These are phyloP conservation scores for Tonatia bakeri DNA, from an alignment of 2,113 vertebrate species.

Conservation along the genomic window DNA sequence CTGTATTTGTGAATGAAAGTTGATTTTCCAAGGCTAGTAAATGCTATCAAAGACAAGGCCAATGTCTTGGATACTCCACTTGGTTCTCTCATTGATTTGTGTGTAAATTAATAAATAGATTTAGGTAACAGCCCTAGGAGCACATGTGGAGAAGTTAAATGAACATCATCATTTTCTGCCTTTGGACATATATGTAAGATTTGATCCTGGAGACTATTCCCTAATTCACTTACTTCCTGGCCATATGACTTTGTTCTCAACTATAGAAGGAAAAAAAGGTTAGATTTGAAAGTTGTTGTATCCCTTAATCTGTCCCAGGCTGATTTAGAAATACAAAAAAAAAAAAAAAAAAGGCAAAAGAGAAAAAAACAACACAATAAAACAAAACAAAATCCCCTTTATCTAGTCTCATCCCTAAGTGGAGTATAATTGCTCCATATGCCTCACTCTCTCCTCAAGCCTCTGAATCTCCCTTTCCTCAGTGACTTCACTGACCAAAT, in stretches of 20 bases:
- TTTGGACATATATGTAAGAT: neutral
- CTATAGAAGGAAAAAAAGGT: neutral
- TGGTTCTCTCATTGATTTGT: neutral
- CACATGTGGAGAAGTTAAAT: neutral
- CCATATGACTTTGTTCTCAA: neutral
- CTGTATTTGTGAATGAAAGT: neutral
- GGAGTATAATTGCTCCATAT: rapidly evolving
- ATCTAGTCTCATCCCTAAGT: neutral
- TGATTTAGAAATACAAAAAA: too few species aligned
- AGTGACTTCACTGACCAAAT: neutral
- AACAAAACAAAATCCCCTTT: neutral
- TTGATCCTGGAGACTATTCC: neutral
- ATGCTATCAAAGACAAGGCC: neutral
- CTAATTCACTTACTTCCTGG: neutral
- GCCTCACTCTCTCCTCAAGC: neutral
- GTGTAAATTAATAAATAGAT: neutral
- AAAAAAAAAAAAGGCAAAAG: neutral
- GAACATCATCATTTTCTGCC: neutral
- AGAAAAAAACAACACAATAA: neutral
- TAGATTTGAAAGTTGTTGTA: neutral
- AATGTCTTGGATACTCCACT: neutral
- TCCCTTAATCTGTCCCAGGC: neutral
- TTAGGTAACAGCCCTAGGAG: neutral
- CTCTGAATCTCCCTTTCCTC: rapidly evolving
- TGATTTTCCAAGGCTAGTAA: neutral